Evolutionary conservation across 2,113 vertebrate species (phyloP), one percentile per base, ranked within the genome.

Genomic region (Lethenteron reissneri): DNA sequence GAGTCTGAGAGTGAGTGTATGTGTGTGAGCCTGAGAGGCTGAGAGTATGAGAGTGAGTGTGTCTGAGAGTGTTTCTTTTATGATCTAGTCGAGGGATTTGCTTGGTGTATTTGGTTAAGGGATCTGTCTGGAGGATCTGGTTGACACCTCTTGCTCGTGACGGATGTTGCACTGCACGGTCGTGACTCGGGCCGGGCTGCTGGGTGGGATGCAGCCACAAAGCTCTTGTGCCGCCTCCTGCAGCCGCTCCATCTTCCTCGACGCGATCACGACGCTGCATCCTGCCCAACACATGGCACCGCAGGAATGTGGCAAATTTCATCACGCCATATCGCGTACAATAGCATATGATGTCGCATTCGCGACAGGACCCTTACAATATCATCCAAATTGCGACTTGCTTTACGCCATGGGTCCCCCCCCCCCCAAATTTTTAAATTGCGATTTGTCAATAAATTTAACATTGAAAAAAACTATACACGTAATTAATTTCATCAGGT

Each of bases 261-360:
- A 91, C 2, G 88, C 86, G 75, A 92, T 91, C 62, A 96, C 84
- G 78, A 95, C 90, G 75, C 11, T 87, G 78, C 89, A 92, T 41
- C 87, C 92, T 95, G 77, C 12, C 57, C 71, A 77, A 15, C 60
- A 64, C 17, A 15, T 64, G 17, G 17, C 17, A 64, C 17, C 14
- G 2, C 17, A 64, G 17, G 14, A 64, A 64, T 64, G 17, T 64
- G 60, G 4, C 17, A 5, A 6, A 64, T 64, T 82, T 71, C 73
- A 92, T 88, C 89, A 62, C 4, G 25, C 4, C 25, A 25, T 25
- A 25, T 25, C 25, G 25, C 25, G 25, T 25, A 25, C 25, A 25
- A 25, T 25, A 25, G 4, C 25, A 25, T 25, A 4, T 25, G 25
- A 25, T 25, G 25, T 25, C 25, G 25, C 25, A 3, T 25, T 25